Evolutionary conservation across 2,888 invertebrate species (phyloP), one percentile per base, ranked within the genome.

Genomic region (Pristionchus maxplancki): DNA sequence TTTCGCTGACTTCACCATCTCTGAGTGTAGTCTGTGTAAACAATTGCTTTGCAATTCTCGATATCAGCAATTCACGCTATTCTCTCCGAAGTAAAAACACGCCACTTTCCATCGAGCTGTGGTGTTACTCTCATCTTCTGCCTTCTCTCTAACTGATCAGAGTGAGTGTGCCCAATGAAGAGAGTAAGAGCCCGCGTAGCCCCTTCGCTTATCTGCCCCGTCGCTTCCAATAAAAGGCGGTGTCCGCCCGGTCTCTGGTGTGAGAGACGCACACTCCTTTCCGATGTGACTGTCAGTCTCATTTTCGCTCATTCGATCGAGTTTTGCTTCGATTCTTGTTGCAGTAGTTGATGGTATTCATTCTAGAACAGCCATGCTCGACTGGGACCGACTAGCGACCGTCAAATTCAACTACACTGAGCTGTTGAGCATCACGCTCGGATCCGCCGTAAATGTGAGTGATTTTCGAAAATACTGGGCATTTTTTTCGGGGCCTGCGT

Each of bases 321-420:
- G 53, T 53, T 53, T 20, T 53, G 53, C 17, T 44, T 44, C 44
- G 11, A 44, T 44, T 44, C 44, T 9, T 44, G 44, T 44, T 44
- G n/a, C 44, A 44, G 8, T 44, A n/a, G 44, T 44, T 44, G 6
- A 6, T 44, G 6, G 8, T 11, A 44, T 44, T 44, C 44, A 44
- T n/a, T 58, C 24, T n/a, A 58, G 58, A 58, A 9, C 58, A 58
- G n/a, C 2, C n/a, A 58, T 58, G 58, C 58, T 58, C 58, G 58
- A 58, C 58, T 58, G 58, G 58, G n/a, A 58, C 58, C 58, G 58
- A n/a, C 71, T 71, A 37, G 37, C 71, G 31, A 31, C 31, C 71
- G 71, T 71, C 34, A 31, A 71, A 15, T 71, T 71, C 71, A 71
- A 71, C 71, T 17, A 17, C 71, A 31, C 71, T 17, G 71, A 71